Evolutionary conservation across 2,888 invertebrate genomes (phyloP).

Genomic region (Sarcophaga caerulescens): DNA sequence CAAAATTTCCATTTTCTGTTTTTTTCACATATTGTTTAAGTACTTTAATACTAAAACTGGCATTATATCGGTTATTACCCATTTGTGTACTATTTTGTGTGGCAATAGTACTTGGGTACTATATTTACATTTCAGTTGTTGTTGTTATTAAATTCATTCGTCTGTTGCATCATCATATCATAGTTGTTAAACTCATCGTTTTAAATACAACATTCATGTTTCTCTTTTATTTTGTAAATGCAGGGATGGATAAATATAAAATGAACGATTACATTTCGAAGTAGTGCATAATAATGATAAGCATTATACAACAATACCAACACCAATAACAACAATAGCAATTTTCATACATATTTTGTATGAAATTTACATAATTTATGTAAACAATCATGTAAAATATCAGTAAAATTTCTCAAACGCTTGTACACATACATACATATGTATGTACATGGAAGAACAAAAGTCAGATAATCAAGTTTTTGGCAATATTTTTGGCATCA

Average conservation of each 20-base stretch:
- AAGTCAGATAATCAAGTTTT: slow-evolving; percentile 44
- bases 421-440: no score
- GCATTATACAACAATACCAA: slow-evolving; percentile 18
- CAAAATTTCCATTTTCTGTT: no score
- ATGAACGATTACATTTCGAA: slow-evolving; percentile 39
- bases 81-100: no score
- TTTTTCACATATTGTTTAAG: no score
- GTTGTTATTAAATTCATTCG: no score
- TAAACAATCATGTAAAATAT: slow-evolving; percentile 50
- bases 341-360: not conserved
- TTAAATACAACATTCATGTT: no score
- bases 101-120: no score
- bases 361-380: slow-evolving; percentile 61
- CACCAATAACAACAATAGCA: slow-evolving; percentile 11
- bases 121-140: no score
- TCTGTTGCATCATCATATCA: no score
- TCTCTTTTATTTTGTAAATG: no score
- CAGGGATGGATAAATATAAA: slow-evolving; percentile 29
- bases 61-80: not conserved
- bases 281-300: slow-evolving; percentile 44
- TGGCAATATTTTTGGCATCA: slow-evolving; percentile 6
- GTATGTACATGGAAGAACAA: not conserved
- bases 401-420: slow-evolving; percentile 19
- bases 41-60: not conserved
- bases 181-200: no score